Base-by-base conservation (phyloP, 2,888 invertebrate species). In the Bedellia somnulentella region DNA sequence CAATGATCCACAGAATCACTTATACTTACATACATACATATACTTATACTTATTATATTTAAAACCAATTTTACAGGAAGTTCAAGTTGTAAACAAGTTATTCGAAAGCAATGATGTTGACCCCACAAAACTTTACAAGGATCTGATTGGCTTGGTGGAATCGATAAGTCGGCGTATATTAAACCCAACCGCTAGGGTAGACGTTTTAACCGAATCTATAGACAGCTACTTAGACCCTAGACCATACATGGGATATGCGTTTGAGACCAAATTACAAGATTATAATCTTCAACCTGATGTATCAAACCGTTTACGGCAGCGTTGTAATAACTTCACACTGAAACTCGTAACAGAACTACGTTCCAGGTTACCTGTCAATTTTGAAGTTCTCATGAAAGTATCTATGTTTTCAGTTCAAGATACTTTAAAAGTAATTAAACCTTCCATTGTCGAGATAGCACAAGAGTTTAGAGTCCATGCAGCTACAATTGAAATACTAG, bases 331-430 rank as follows among this genome's bases (percentile, higher is more conserved):
- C 10, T 39, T 39, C 21, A 35, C 24, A 13, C 23, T 36, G n/a
- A 33, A 38, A 32, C 30, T 38, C 24, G 38, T 13, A 6, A 38
- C 29, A 28, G 36, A 38, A 15, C 32, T 40, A 24, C 40, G 37
- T 22, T 23, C 32, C 4, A 36, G 37, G 29, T 27, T 38, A 15
- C 38, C 40, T 8, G 24, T 29, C n/a, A 38, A 40, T 15, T 35
- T 35, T 11, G 29, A 6, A 1, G 28, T 30, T 12, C 24, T 38
- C 11, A 31, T 35, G 12, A 32, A 33, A 32, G 33, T 34, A 27
- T 28, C 22, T n/a, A n/a, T n/a, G n/a, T n/a, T n/a, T n/a, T n/a
- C n/a, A n/a, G n/a, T n/a, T n/a, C n/a, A n/a, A n/a, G n/a, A n/a
- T n/a, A n/a, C n/a, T n/a, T n/a, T n/a, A n/a, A n/a, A n/a, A n/a